Evolutionary conservation across 2,888 invertebrate genomes (phyloP).

Genomic region (Hoplodrina blanda): DNA sequence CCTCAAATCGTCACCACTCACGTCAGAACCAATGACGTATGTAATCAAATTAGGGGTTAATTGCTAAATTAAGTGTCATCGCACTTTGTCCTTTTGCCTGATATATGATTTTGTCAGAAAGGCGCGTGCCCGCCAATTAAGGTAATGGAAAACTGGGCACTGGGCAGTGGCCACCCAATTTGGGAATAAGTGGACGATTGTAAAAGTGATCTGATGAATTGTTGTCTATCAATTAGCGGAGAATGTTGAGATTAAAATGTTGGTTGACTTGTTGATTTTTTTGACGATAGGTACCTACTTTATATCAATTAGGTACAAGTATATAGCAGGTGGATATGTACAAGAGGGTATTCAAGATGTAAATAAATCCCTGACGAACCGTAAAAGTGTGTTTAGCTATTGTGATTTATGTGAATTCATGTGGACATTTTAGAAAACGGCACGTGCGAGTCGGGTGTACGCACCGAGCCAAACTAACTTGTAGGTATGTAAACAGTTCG

Average conservation of each 20-base stretch:
- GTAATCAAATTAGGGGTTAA: conserved; percentile 89
- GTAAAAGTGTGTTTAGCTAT: no score
- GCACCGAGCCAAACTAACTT: no score
- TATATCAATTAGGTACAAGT: no score
- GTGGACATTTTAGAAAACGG: no score
- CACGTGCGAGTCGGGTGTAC: no score
- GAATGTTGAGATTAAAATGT: conserved; percentile 33
- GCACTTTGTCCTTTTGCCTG: conserved; percentile 82
- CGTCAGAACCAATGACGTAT: conserved; percentile 80
- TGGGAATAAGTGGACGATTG: conserved; percentile 54
- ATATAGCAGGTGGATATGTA: neutral
- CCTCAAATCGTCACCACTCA: conserved; percentile 65
- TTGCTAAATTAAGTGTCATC: conserved; percentile 88
- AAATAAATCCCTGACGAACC: no score
- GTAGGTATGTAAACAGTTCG: no score
- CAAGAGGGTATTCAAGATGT: neutral
- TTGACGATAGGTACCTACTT: neutral
- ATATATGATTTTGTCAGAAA: conserved; percentile 85
- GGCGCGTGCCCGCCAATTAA: conserved; percentile 83
- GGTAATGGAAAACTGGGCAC: conserved; percentile 68
- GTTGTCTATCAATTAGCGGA: conserved; percentile 64
- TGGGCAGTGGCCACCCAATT: conserved; percentile 46
- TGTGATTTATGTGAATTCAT: no score
- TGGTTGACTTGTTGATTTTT: conserved; percentile 25
- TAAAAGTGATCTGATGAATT: conserved; percentile 58